phyloP scores from a whole-genome alignment of 2,113 vertebrate genomes.

The Erythrocercus mccallii region DNA sequence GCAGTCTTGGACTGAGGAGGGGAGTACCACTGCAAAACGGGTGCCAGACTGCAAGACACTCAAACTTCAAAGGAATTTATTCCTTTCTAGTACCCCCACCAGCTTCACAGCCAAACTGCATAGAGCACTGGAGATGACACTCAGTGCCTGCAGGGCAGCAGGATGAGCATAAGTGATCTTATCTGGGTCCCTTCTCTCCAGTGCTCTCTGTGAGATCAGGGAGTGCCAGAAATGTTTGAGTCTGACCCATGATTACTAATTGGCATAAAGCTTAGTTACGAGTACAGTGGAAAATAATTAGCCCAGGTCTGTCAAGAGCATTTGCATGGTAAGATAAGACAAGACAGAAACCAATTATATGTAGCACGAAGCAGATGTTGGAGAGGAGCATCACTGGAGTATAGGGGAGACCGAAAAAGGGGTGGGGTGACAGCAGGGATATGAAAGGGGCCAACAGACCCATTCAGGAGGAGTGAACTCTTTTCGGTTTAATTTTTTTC shows the following conservation, averaged over 20 bases:
- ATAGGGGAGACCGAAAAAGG: background rate
- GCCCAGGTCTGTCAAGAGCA: background rate
- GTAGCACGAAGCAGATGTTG: background rate
- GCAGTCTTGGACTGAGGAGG: background rate
- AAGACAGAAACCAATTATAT: background rate
- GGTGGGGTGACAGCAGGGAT: accelerated
- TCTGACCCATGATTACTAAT: background rate
- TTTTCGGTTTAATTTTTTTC: background rate
- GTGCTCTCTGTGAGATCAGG: background rate
- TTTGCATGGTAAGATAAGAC: background rate
- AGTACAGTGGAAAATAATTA: background rate
- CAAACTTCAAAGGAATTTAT: background rate
- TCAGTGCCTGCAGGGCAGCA: background rate
- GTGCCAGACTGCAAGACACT: background rate
- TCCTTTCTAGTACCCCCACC: background rate
- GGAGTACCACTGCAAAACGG: background rate
- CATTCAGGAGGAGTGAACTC: background rate
- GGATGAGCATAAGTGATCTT: background rate
- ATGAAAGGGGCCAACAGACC: background rate
- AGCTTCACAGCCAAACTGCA: background rate
- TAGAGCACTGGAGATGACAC: background rate
- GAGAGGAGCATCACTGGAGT: background rate
- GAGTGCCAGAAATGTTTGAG: background rate
- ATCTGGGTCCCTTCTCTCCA: background rate
- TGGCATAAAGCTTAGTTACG: background rate